These are phyloP conservation scores for Kryptolebias marmoratus DNA, from an alignment of 2,113 vertebrate species.

Conservation along the genomic window DNA sequence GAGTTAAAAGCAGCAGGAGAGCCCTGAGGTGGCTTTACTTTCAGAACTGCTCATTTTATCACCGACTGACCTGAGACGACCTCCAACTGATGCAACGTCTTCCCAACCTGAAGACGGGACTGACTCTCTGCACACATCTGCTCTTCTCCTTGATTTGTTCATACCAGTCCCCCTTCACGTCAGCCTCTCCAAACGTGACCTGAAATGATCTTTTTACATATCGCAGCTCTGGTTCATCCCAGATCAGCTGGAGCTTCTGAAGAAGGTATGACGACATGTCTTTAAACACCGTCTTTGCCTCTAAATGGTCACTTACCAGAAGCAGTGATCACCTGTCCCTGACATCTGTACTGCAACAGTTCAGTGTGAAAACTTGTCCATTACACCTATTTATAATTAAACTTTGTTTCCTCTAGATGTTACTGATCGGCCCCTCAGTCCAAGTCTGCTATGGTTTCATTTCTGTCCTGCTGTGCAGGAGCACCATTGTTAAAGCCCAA, in stretches of 20 bases:
- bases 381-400: too few species aligned
- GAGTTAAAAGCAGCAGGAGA: slow-evolving; percentile 66
- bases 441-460: too few species aligned
- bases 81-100: slow-evolving; percentile 59
- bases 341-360: too few species aligned
- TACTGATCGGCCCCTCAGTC: too few species aligned
- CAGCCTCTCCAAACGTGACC: slow-evolving; percentile 56
- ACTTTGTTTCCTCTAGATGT: too few species aligned
- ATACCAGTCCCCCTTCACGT: slow-evolving; percentile 53
- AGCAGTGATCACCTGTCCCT: too few species aligned
- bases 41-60: slow-evolving; percentile 62
- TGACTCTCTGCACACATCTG: slow-evolving; percentile 35
- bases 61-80: slow-evolving; percentile 71
- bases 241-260: slow-evolving; percentile 69
- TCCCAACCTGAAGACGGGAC: slow-evolving; percentile 58
- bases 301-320: slow-evolving; percentile 45
- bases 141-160: slow-evolving; percentile 48
- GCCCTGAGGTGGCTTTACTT: slow-evolving; percentile 61
- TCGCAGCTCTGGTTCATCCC: slow-evolving; percentile 39
- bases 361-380: too few species aligned
- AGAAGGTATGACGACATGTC: slow-evolving; percentile 49
- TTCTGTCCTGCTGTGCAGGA: too few species aligned
- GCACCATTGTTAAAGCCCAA: too few species aligned
- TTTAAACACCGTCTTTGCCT: slow-evolving; percentile 50
- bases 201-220: slow-evolving; percentile 60